A percentile compares a stretch with the other conserved stretches of the same genome.
Evolutionary conservation across 2,113 vertebrate genomes (phyloP).

Genomic region (Oxyura jamaicensis): DNA sequence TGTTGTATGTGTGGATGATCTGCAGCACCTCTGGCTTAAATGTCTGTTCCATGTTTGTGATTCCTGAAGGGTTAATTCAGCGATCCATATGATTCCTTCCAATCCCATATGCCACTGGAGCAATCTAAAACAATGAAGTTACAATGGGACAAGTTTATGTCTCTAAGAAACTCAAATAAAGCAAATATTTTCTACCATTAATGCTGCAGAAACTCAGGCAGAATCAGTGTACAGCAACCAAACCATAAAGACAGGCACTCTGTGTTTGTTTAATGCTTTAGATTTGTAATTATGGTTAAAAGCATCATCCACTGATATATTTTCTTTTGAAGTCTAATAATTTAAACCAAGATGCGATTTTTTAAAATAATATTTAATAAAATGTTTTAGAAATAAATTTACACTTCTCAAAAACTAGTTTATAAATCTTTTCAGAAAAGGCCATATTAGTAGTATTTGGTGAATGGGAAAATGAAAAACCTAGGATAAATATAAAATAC

Average conservation of each 20-base stretch:
- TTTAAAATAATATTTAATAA: slow-evolving; percentile 39
- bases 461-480: neutral
- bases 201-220: slow-evolving; percentile 8
- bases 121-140: neutral
- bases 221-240: slow-evolving; percentile 35
- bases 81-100: neutral
- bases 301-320: neutral
- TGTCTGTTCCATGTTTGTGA: neutral
- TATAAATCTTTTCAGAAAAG: slow-evolving; percentile 13
- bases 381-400: slow-evolving; percentile 2
- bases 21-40: neutral
- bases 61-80: neutral
- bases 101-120: neutral
- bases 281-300: slow-evolving; percentile 34
- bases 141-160: neutral
- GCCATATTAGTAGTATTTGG: neutral
- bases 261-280: slow-evolving; percentile 57
- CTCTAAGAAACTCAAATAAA: neutral
- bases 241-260: slow-evolving; percentile 31
- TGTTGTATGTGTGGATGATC: neutral
- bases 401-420: neutral
- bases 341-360: slow-evolving; percentile 37
- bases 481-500: neutral
- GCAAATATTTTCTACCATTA: neutral
- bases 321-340: slow-evolving; percentile 2